Conservation (phyloP, 2,113 vertebrate genomes). For the Melospiza melodia region DNA sequence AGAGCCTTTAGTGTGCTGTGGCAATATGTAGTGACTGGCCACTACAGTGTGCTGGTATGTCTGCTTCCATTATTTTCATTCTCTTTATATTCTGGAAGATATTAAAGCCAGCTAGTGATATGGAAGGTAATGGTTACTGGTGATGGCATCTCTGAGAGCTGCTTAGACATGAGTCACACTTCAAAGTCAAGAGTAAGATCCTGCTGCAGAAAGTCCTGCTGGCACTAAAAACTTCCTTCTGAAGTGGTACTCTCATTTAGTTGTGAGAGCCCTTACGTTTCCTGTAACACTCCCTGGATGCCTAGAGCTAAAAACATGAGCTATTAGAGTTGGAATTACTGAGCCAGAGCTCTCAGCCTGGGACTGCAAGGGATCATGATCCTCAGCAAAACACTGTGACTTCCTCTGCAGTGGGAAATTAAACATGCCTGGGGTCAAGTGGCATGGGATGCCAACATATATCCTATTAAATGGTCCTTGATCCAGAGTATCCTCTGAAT, state of each 20-base stretch:
- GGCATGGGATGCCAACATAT: background rate
- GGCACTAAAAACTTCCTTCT: background rate
- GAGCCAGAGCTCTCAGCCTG: background rate
- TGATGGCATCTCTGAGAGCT: background rate
- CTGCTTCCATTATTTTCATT: background rate
- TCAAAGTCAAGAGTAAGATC: background rate
- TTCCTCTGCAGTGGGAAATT: background rate
- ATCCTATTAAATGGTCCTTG: background rate
- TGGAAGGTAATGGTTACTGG: background rate
- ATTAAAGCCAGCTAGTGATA: background rate
- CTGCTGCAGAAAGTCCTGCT: background rate
- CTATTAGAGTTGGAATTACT: background rate
- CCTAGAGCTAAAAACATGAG: background rate
- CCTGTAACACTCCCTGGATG: background rate
- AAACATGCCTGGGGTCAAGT: background rate
- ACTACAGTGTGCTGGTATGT: background rate
- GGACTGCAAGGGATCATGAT: background rate
- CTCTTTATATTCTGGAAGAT: constrained; percentile 1
- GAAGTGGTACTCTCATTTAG: background rate
- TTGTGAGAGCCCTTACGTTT: background rate
- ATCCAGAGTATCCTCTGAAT: background rate
- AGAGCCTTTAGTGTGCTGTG: background rate
- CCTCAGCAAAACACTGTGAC: background rate
- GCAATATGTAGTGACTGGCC: background rate
- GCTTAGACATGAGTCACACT: background rate